phyloP scores from a whole-genome alignment of 2,113 vertebrate species.

The Recurvirostra avosetta region DNA sequence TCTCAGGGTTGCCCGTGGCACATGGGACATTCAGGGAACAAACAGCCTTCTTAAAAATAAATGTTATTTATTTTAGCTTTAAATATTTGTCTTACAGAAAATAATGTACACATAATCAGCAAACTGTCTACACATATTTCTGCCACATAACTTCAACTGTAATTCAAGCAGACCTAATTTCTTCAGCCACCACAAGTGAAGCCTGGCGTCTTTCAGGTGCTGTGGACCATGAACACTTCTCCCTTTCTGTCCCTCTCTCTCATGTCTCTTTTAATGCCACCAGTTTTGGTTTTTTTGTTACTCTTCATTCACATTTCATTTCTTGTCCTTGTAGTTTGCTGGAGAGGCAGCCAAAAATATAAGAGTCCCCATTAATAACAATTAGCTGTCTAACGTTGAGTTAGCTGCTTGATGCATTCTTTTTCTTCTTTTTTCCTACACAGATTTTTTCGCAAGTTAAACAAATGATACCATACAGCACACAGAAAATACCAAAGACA shows the following conservation, averaged over 20 bases:
- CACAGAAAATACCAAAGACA: neutral
- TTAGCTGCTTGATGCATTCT: neutral
- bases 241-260: neutral
- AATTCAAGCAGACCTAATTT: neutral
- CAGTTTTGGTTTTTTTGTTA: neutral
- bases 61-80: neutral
- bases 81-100: neutral
- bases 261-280: neutral
- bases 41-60: neutral
- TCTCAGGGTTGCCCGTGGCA: neutral
- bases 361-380: neutral
- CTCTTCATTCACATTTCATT: neutral
- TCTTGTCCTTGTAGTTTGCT: neutral
- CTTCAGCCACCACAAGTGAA: neutral
- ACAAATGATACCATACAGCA: neutral
- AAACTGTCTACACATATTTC: neutral
- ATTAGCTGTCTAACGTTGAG: neutral
- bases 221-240: neutral
- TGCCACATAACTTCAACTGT: neutral
- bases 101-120: neutral
- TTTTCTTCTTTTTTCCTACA: neutral
- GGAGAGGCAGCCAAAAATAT: neutral
- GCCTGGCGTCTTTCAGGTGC: neutral
- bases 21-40: neutral
- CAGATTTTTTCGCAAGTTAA: neutral